Conservation (phyloP, 2,113 vertebrate species). For the Myrmecophaga tridactyla region DNA sequence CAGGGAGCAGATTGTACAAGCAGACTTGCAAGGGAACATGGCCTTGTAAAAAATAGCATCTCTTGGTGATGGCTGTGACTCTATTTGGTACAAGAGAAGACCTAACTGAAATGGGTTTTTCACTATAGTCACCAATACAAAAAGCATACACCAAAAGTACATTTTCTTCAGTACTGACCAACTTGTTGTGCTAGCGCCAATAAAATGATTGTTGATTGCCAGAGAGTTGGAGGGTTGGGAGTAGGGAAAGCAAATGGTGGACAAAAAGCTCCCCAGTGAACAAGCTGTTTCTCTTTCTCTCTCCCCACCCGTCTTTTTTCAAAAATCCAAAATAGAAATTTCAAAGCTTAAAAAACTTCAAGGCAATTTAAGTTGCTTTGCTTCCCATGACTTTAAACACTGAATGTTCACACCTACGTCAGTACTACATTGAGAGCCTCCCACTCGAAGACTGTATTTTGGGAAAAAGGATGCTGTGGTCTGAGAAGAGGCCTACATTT, state of each 20-base stretch:
- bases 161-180: slow-evolving; percentile 57
- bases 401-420: slow-evolving; percentile 79
- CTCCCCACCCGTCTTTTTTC: slow-evolving; percentile 15
- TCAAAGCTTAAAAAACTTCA: slow-evolving; percentile 75
- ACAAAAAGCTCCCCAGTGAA: slow-evolving; percentile 59
- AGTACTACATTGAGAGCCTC: slow-evolving; percentile 79
- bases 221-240: neutral
- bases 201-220: slow-evolving; percentile 42
- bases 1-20: slow-evolving; percentile 71
- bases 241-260: neutral
- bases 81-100: slow-evolving; percentile 56
- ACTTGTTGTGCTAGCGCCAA: slow-evolving; percentile 45
- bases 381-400: slow-evolving; percentile 79
- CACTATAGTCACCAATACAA: slow-evolving; percentile 41
- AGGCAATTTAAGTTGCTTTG: slow-evolving; percentile 77
- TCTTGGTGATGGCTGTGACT: slow-evolving; percentile 49
- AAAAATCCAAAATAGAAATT: slow-evolving; percentile 74
- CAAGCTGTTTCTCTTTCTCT: slow-evolving; percentile 66
- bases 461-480: slow-evolving; percentile 70
- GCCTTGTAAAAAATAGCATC: slow-evolving; percentile 69
- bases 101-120: slow-evolving; percentile 22
- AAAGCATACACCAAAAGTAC: slow-evolving; percentile 42
- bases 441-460: slow-evolving; percentile 75
- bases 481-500: slow-evolving; percentile 72
- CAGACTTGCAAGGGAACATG: slow-evolving; percentile 64